A percentile compares a stretch with the other conserved stretches of the same genome.
Evolutionary conservation across 2,113 vertebrate species (phyloP).

Genomic region (Anhinga anhinga): DNA sequence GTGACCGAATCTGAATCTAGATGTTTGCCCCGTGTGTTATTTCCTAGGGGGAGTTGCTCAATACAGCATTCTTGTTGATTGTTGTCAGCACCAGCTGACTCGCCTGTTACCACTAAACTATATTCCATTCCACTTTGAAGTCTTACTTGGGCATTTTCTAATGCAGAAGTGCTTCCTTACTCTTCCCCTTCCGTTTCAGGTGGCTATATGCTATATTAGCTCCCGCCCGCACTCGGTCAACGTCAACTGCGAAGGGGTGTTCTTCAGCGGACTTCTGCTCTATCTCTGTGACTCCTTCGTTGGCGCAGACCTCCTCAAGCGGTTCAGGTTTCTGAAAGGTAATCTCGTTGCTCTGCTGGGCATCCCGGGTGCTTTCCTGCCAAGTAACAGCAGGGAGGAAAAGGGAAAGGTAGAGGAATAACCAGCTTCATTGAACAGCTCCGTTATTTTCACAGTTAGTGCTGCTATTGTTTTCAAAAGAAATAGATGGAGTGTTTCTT

Average conservation of each 20-base stretch:
- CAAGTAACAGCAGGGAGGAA: background rate
- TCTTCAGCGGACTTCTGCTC: conserved; percentile 94
- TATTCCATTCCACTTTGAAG: background rate
- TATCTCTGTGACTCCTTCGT: conserved; percentile 98
- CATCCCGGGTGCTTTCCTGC: background rate
- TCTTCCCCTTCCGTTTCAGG: conserved; percentile 72
- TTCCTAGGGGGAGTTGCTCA: background rate
- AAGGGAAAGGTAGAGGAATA: background rate
- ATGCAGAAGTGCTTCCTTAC: background rate
- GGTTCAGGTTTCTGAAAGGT: conserved; percentile 96
- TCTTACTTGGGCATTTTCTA: background rate
- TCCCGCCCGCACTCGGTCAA: conserved; percentile 95
- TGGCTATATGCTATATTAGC: conserved; percentile 90
- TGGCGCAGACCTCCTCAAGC: conserved; percentile 90
- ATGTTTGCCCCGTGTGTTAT: fast-evolving
- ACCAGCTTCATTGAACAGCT: background rate
- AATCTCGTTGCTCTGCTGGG: background rate
- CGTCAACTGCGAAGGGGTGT: conserved; percentile 86
- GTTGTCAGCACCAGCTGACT: background rate
- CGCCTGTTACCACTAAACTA: background rate
- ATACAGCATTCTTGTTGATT: background rate
- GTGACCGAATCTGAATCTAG: background rate
- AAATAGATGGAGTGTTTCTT: background rate
- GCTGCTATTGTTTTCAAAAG: background rate
- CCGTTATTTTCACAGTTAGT: background rate